Evolutionary conservation across 2,888 invertebrate genomes (phyloP), one percentile per base, ranked within the genome.

Genomic region (Microctonus hyperodae): DNA sequence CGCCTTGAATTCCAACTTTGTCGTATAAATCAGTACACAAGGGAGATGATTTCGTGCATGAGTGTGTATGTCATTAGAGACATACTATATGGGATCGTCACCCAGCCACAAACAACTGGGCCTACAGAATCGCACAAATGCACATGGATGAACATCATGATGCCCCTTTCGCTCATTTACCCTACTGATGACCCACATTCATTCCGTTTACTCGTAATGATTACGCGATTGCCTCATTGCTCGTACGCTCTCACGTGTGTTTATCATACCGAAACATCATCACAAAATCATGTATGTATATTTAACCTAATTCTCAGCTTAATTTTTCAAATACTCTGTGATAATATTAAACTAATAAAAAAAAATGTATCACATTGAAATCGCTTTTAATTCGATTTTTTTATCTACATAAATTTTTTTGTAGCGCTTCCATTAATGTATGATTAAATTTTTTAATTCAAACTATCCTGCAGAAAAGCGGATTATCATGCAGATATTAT

Each of bases 21-120:
- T 58, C n/a, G 28, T 50, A 35, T 50, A 37, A 20, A 60, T 16
- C 25, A 48, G 61, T 65, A 61, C 65, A 65, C 63, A 58, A 28
- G 50, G 33, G 62, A 67, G 69, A 68, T 73, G 70, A 72, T 73
- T 72, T 70, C 68, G 67, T 70, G 58, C 64, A 65, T 65, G 66
- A 69, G 67, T 69, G 16, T 16, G 44, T 16, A 44, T 44, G 71
- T 72, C 71, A 72, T 72, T 72, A 72, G 72, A 64, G 65, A 68
- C 69, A 60, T 68, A 70, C 63, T 66, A 66, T n/a, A n/a, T n/a
- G 65, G 67, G 66, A 65, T 70, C 65, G 59, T 70, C 70, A 66
- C 60, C 55, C 50, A 59, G 60, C 69, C 72, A 57, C 72, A 70
- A 73, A 73, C 70, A 72, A 70, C 61, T 67, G 64, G 63, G 44